A percentile compares a stretch with the other conserved stretches of the same genome.
Conservation (phyloP, 2,888 invertebrate genomes). For the Leptopilina myrica region DNA sequence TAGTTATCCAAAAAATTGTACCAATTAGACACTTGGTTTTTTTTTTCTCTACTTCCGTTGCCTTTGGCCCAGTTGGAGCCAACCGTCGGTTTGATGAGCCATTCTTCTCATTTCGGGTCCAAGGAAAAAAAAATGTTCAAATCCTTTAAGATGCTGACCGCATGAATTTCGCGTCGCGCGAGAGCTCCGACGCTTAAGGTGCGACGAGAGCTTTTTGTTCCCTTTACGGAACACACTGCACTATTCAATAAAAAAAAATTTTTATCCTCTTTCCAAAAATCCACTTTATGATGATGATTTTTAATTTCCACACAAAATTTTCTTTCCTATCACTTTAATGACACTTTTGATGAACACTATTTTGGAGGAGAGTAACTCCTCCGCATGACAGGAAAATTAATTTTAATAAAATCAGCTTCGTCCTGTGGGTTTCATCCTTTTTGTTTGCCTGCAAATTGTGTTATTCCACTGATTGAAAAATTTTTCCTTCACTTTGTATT, state of each 20-base stretch:
- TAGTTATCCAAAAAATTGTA: not conserved
- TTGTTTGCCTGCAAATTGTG: not conserved
- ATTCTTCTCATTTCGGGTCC: not conserved
- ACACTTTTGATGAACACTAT: not conserved
- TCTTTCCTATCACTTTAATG: not conserved
- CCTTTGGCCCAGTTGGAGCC: not conserved
- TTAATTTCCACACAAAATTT: not conserved
- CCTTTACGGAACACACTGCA: not conserved
- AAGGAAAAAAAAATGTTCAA: not conserved
- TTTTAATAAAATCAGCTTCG: slow-evolving; percentile 13
- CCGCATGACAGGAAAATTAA: slow-evolving; percentile 17
- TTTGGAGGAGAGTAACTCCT: not conserved
- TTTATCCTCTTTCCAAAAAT: slow-evolving; percentile 1
- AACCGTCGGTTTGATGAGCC: slow-evolving; percentile 1
- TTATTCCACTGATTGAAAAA: not conserved
- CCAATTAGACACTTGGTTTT: no score
- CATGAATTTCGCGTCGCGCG: slow-evolving; percentile 18
- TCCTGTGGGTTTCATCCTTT: slow-evolving; percentile 26
- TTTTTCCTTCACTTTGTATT: no score
- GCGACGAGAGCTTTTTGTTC: slow-evolving; percentile 44
- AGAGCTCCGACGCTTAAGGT: slow-evolving; percentile 48
- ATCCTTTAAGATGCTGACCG: slow-evolving; percentile 7
- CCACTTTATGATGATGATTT: not conserved
- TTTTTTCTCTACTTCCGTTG: no score
- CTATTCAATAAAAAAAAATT: not conserved